Base-by-base conservation (phyloP, 1,140 invertebrate genomes). In the Sesamia nonagrioides region DNA sequence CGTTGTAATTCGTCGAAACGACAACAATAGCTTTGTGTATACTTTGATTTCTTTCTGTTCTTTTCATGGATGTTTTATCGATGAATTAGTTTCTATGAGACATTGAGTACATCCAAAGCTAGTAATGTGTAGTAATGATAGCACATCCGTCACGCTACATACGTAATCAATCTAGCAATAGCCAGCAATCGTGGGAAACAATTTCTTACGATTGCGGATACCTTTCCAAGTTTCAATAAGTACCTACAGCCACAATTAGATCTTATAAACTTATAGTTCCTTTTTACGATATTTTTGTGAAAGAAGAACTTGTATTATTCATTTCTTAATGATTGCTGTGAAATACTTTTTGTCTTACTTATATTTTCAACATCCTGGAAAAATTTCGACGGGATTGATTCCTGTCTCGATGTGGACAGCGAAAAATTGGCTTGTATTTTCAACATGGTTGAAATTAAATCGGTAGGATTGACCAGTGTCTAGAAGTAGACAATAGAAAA, bases 141-240 rank as follows among this genome's bases (percentile, higher is more conserved):
- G 73, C 58, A 33, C 58, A 58, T 75, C 58, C 54, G 73, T 75
- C 73, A 75, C 73, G 73, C 73, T 61, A 75, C 37, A 45, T 50
- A 63, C 73, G 58, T 61, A 75, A 63, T 69, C 73, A 35, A 58
- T 63, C 21, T 37, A 60, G 37, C 33, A 33, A 73, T 37, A 60
- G 37, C 33, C 50, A 73, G 72, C 58, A 15, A 48, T 45, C 73
- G 73, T 75, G 73, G 58, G 73, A 75, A 75, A 13, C 61, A 45
- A 66, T 66, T 66, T 42, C 61, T 42, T 66, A 17, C 61, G 61
- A 66, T 66, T 66, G n/a, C 35, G 11, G 61, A 66, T 66, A 66
- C 37, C 42, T 66, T 66, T 42, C 61, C 9, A 35, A 60, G 56
- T 33, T 60, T 60, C 56, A 60, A 60, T 60, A 27, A 35, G 11